A percentile compares a stretch with the other conserved stretches of the same genome.
Conservation (phyloP, 2,888 invertebrate species). For the Heliconius ethilla region DNA sequence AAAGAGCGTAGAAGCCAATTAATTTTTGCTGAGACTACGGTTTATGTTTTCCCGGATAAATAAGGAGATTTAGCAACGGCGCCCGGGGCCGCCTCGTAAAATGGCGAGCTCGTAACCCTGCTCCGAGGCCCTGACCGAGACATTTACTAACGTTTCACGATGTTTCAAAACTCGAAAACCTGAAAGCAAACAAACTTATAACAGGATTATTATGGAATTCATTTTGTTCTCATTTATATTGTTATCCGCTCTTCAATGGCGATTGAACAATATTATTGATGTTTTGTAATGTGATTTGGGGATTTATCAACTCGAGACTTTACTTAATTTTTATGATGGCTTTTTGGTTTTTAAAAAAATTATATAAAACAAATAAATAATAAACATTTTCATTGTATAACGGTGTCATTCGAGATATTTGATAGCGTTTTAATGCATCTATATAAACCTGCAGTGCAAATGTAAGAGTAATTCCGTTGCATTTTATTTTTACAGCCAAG, state of each 20-base stretch:
- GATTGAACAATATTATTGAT: background rate
- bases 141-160: slow-evolving; percentile 67
- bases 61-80: slow-evolving; percentile 78
- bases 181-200: slow-evolving; percentile 26
- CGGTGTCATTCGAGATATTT: background rate
- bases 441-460: slow-evolving; percentile 44
- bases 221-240: slow-evolving; percentile 10
- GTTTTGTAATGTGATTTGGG: background rate
- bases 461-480: slow-evolving; percentile 67
- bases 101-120: slow-evolving; percentile 68
- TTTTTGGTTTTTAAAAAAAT: too few relatives aligned
- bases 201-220: slow-evolving; percentile 24
- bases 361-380: background rate
- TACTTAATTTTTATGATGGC: background rate
- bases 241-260: background rate
- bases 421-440: background rate
- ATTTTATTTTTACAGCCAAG: slow-evolving; percentile 70
- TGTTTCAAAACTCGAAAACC: slow-evolving; percentile 44
- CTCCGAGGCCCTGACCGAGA: slow-evolving; percentile 58
- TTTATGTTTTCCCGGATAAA: slow-evolving; percentile 80
- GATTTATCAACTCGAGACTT: background rate
- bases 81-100: slow-evolving; percentile 72
- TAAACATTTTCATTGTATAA: background rate
- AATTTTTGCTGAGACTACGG: slow-evolving; percentile 77
- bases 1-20: slow-evolving; percentile 75